These are phyloP conservation scores for Prinia subflava DNA, from an alignment of 2,113 vertebrate genomes.

Conservation along the genomic window DNA sequence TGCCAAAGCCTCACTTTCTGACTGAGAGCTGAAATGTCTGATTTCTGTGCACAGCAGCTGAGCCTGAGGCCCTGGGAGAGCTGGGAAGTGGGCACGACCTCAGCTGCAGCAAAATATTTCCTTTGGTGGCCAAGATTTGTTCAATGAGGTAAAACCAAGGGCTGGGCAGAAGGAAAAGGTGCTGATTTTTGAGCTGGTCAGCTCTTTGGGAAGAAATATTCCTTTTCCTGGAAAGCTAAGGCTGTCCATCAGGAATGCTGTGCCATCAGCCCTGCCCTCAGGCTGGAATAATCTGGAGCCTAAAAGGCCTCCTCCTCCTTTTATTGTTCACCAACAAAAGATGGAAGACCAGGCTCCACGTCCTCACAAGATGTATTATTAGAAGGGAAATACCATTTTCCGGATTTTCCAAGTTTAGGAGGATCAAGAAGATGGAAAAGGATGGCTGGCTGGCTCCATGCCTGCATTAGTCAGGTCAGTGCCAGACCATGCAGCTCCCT, in stretches of 20 bases:
- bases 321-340: neutral
- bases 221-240: neutral
- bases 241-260: neutral
- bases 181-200: neutral
- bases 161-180: neutral
- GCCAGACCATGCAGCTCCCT: neutral
- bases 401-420: neutral
- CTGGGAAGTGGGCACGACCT: neutral
- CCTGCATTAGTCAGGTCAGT: neutral
- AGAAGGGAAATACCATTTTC: neutral
- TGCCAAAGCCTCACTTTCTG: neutral
- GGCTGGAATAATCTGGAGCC: neutral
- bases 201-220: neutral
- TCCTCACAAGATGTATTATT: neutral
- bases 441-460: neutral
- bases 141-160: neutral
- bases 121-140: neutral
- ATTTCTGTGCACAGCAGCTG: neutral
- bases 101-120: neutral
- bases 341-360: neutral
- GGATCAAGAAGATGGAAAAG: neutral
- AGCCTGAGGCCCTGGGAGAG: neutral
- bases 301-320: neutral
- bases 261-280: neutral
- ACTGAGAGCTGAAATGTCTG: neutral